Percentiles rank a stretch among this genome's conserved stretches.
These are phyloP conservation scores for Tenthredo amoena DNA, from an alignment of 2,888 invertebrate species.

Conservation along the genomic window DNA sequence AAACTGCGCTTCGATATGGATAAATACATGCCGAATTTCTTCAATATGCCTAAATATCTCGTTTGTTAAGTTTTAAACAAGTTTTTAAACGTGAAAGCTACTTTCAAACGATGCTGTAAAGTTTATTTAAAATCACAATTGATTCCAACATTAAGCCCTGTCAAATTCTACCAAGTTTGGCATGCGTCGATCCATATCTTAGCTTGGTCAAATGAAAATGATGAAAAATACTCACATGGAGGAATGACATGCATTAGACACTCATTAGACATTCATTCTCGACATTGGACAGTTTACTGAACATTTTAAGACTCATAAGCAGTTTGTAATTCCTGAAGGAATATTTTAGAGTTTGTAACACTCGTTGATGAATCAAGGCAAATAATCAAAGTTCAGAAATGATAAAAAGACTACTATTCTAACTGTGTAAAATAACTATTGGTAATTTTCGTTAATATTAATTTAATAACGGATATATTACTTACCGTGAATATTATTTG, in stretches of 20 bases:
- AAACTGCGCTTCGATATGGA: background rate
- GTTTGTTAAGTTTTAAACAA: background rate
- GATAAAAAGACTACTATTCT: background rate
- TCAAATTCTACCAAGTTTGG: background rate
- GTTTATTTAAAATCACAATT: background rate
- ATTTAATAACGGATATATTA: background rate
- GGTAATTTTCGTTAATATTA: background rate
- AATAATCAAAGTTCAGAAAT: background rate
- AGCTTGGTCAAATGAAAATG: background rate
- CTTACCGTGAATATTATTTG: background rate
- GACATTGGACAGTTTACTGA: background rate
- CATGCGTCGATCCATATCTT: background rate
- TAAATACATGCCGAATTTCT: background rate
- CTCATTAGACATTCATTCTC: background rate
- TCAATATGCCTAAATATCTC: background rate
- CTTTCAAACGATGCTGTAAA: background rate
- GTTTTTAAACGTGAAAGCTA: background rate
- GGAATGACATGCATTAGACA: background rate
- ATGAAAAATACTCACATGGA: slow-evolving; percentile 22
- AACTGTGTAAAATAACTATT: background rate
- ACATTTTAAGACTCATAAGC: background rate
- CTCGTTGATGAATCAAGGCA: slow-evolving; percentile 1
- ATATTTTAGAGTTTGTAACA: background rate
- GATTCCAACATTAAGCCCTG: background rate
- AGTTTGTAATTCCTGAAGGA: background rate